These are phyloP conservation scores for Melinopterus prodromus DNA, from an alignment of 2,888 invertebrate genomes.

Conservation along the genomic window DNA sequence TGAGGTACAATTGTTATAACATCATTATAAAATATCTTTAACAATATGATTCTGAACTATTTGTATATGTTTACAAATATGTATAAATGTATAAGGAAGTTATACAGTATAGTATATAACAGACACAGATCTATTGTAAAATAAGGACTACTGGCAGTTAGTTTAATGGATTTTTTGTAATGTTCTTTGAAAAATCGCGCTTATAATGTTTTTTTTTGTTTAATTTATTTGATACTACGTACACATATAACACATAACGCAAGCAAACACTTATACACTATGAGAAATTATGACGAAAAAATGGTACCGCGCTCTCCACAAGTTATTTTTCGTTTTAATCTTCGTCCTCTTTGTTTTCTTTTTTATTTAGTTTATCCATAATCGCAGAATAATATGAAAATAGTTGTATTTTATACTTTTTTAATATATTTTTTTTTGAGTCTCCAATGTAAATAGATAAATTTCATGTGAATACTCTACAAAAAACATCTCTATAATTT, in stretches of 20 bases:
- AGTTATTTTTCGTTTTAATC: slow-evolving; percentile 45
- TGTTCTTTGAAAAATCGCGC: neutral
- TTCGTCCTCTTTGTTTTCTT: slow-evolving; percentile 48
- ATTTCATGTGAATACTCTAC: slow-evolving; percentile 57
- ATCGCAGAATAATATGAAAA: slow-evolving; percentile 58
- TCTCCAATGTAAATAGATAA: slow-evolving; percentile 59
- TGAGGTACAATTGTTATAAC: slow-evolving; percentile 48
- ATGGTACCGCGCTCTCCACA: slow-evolving; percentile 5
- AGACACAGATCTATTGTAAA: slow-evolving; percentile 40
- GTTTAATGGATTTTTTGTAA: slow-evolving; percentile 39
- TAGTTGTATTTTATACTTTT: slow-evolving; percentile 51
- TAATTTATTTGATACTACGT: slow-evolving; percentile 38
- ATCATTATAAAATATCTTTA: slow-evolving; percentile 50
- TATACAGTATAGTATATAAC: slow-evolving; percentile 28
- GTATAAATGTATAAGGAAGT: slow-evolving; percentile 33
- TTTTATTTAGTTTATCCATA: slow-evolving; percentile 45
- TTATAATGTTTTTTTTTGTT: slow-evolving; percentile 26
- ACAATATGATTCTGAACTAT: slow-evolving; percentile 46
- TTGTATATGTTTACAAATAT: slow-evolving; percentile 33
- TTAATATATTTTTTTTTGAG: slow-evolving; percentile 52
- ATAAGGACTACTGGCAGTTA: slow-evolving; percentile 47
- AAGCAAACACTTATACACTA: slow-evolving; percentile 55
- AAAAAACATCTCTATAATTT: slow-evolving; percentile 55
- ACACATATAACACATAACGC: slow-evolving; percentile 55
- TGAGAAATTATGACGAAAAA: slow-evolving; percentile 32